Evolutionary conservation across 2,888 invertebrate genomes (phyloP).

Genomic region (Ferrisia virgata): DNA sequence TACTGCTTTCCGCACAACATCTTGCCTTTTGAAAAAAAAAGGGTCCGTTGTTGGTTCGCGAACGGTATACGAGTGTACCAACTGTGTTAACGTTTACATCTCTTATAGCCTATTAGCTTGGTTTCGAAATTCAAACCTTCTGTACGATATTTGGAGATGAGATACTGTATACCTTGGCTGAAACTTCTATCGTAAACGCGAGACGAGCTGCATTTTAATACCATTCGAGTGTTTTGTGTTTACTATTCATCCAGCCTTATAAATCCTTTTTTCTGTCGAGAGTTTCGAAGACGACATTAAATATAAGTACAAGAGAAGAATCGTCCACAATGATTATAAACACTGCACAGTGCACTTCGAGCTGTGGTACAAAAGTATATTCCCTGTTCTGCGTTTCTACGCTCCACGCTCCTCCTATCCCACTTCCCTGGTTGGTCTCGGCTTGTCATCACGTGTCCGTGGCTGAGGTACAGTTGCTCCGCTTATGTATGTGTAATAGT

Average conservation of each 20-base stretch:
- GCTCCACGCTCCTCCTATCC: background rate
- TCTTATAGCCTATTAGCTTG: no score
- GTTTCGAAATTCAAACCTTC: no score
- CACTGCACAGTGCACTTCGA: background rate
- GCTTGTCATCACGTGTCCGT: conserved; percentile 16
- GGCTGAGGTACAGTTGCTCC: conserved; percentile 15
- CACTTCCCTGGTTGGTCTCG: background rate
- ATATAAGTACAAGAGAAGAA: no score
- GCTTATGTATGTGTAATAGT: background rate
- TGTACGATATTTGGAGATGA: no score
- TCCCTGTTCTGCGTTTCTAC: background rate
- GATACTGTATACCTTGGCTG: no score
- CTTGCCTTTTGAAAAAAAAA: background rate
- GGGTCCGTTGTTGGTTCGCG: background rate
- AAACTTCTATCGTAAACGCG: no score
- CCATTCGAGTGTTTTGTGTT: no score
- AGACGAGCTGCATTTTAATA: no score
- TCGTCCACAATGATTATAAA: background rate
- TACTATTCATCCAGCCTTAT: no score
- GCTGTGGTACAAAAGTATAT: background rate
- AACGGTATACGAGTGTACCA: background rate
- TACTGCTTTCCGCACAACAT: background rate
- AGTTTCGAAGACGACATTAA: background rate
- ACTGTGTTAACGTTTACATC: no score
- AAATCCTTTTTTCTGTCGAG: background rate